Evolutionary conservation across 2,797 vertebrate genomes (phyloP).

Genomic region (Salmo trutta): DNA sequence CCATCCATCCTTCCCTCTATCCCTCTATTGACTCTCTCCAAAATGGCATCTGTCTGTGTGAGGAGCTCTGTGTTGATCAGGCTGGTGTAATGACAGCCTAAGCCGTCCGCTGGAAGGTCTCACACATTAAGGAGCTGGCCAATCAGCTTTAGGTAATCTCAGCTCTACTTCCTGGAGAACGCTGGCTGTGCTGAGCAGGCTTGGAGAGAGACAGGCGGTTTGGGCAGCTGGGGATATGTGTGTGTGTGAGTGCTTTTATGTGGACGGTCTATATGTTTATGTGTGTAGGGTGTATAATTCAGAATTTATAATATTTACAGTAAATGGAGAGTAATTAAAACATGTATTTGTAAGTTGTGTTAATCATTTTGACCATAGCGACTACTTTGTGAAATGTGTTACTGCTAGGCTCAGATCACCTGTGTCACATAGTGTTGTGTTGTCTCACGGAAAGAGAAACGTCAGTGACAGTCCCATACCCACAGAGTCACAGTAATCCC

Average conservation of each 20-base stretch:
- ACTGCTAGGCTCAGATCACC: conserved; percentile 52
- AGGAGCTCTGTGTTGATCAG: conserved; percentile 25
- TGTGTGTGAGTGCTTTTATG: neutral
- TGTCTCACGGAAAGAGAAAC: conserved; percentile 57
- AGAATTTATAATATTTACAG: conserved; percentile 68
- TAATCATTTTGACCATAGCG: conserved; percentile 65
- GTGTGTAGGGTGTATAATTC: conserved; percentile 23
- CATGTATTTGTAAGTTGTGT: conserved; percentile 53
- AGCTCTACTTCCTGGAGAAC: conserved; percentile 45
- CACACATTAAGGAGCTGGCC: conserved; percentile 61
- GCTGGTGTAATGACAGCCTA: conserved; percentile 49
- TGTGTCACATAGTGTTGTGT: conserved; percentile 65
- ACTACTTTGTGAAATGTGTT: conserved; percentile 46
- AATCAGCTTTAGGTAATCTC: conserved; percentile 70
- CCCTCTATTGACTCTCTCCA: no score
- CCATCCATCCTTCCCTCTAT: neutral
- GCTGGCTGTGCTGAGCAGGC: conserved; percentile 45
- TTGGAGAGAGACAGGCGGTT: conserved; percentile 25
- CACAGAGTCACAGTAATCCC: conserved; percentile 65
- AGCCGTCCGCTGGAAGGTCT: conserved; percentile 49
- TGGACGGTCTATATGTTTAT: neutral
- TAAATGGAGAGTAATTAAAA: conserved; percentile 57
- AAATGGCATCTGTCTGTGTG: neutral
- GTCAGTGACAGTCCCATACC: conserved; percentile 57
- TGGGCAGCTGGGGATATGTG: conserved; percentile 11